Evolutionary conservation across 1,140 invertebrate species (phyloP).

Genomic region (Bombus waltoni): DNA sequence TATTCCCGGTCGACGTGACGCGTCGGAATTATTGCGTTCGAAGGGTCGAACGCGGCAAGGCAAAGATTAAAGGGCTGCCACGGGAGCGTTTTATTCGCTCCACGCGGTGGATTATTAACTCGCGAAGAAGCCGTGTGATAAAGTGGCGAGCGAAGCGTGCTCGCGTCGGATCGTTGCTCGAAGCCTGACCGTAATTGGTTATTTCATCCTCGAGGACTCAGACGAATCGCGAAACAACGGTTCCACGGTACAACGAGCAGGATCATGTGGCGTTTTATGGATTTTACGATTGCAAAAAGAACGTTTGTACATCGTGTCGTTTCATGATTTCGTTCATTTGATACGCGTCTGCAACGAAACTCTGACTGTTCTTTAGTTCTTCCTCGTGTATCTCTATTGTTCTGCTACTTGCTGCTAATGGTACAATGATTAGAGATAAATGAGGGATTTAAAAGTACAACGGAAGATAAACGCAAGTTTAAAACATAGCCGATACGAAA

Average conservation of each 20-base stretch:
- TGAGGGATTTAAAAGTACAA: too few species aligned
- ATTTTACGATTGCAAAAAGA: background rate
- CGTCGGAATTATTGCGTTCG: constrained; percentile 8
- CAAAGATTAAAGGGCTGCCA: constrained; percentile 42
- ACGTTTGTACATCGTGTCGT: too few species aligned
- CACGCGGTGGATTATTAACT: constrained; percentile 24
- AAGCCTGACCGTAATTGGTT: background rate
- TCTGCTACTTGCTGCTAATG: too few species aligned
- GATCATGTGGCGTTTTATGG: background rate
- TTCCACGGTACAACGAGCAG: background rate
- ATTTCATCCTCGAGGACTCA: background rate
- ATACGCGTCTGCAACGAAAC: too few species aligned
- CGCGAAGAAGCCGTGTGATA: constrained; percentile 13
- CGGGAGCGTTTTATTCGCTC: constrained; percentile 13
- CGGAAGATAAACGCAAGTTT: too few species aligned
- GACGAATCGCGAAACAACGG: too few species aligned
- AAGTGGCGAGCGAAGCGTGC: background rate
- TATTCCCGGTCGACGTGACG: constrained; percentile 5
- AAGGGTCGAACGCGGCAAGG: constrained; percentile 11
- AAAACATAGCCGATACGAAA: too few species aligned
- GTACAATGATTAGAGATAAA: too few species aligned
- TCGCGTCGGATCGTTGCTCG: background rate
- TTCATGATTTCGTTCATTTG: too few species aligned
- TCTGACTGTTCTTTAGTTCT: too few species aligned
- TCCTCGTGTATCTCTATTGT: too few species aligned